Conservation (phyloP, 2,888 invertebrate species). For the Tanypteryx hageni region DNA sequence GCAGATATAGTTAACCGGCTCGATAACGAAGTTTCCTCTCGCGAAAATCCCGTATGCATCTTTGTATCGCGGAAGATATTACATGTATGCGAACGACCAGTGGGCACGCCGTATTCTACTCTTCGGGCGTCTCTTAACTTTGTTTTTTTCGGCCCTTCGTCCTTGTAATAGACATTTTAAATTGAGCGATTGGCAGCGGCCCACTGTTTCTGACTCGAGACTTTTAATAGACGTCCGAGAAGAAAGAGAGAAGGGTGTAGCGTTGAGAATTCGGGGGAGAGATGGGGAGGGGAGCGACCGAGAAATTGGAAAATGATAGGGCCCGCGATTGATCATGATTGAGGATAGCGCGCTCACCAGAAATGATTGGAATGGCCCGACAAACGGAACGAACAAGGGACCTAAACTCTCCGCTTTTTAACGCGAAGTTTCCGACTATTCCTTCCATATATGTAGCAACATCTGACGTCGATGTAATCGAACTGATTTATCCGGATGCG, state of each 20-base stretch:
- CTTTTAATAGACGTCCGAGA: constrained; percentile 30
- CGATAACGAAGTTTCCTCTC: too few species aligned
- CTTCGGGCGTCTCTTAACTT: background rate
- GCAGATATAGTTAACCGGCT: too few species aligned
- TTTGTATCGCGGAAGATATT: too few species aligned
- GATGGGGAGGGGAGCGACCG: background rate
- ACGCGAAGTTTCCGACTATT: background rate
- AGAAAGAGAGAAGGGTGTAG: constrained; percentile 27
- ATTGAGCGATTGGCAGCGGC: constrained; percentile 31
- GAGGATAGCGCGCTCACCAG: background rate
- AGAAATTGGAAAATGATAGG: background rate
- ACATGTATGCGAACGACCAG: too few species aligned
- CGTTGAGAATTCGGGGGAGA: background rate
- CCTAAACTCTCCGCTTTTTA: background rate
- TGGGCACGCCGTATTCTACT: background rate
- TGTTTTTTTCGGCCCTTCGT: constrained; percentile 1
- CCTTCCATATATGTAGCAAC: background rate
- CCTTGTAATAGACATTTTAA: constrained; percentile 9
- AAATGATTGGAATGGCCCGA: background rate
- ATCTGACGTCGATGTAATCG: background rate
- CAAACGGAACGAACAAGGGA: background rate
- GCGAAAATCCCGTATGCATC: too few species aligned
- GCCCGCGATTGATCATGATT: background rate
- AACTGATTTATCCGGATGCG: background rate
- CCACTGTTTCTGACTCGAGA: background rate